These are phyloP conservation scores for Ctenosaura bakeri DNA, from an alignment of 2,797 vertebrate species.

Conservation along the genomic window DNA sequence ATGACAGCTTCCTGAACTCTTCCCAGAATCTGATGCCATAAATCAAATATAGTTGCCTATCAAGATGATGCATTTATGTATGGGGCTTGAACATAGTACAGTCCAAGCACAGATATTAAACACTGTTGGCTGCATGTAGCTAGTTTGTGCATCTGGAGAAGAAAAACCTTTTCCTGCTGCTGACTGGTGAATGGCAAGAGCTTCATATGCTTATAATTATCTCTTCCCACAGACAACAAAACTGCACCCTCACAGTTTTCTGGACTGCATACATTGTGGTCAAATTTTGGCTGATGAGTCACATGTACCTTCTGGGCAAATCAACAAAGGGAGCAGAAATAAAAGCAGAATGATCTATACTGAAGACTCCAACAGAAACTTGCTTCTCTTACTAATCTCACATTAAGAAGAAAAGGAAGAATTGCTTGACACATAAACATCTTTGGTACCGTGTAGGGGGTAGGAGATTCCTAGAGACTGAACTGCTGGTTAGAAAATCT, in stretches of 20 bases:
- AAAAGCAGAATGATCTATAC: background rate
- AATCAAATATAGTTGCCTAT: conserved; percentile 42
- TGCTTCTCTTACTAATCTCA: background rate
- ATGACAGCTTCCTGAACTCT: conserved; percentile 44
- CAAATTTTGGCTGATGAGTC: background rate
- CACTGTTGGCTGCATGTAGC: background rate
- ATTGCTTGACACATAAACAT: background rate
- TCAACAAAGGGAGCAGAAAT: background rate
- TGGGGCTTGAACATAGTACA: conserved; percentile 9
- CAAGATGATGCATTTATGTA: conserved; percentile 43
- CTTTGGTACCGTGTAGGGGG: too few species aligned
- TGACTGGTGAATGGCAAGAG: background rate
- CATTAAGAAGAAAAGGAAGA: background rate
- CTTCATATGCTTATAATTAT: background rate
- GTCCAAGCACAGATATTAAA: conserved; percentile 1
- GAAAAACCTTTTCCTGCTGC: background rate
- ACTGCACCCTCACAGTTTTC: background rate
- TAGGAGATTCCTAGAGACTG: background rate
- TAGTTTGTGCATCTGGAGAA: conserved; percentile 33
- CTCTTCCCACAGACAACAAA: background rate
- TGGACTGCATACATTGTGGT: background rate
- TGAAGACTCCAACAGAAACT: background rate
- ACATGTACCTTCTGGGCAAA: background rate
- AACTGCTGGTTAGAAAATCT: background rate
- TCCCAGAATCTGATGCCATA: conserved; percentile 43